Evolutionary conservation across 2,797 vertebrate genomes (phyloP), one percentile per base, ranked within the genome.

Genomic region (Microctenopoma lineatum): DNA sequence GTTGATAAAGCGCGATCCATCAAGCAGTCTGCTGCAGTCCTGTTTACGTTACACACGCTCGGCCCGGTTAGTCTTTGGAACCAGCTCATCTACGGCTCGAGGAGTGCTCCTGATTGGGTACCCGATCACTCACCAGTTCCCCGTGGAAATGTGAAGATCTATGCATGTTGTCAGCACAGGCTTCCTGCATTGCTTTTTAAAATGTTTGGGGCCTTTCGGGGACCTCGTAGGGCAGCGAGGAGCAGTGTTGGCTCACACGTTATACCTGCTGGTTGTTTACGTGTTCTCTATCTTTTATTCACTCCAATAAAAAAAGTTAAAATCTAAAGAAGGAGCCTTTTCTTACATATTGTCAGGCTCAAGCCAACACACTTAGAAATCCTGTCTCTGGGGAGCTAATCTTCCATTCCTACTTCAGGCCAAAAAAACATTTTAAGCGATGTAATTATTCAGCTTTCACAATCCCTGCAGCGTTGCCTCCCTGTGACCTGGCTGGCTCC

Each of bases 391-490:
- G 75, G 75, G 80, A 87, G 62, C 63, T 68, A 87, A 87, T 84
- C 83, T 84, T 79, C 65, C 69, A 77, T 70, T 84, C 69, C 68
- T 25, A 34, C 57, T 59, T 62, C 11, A 18, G 62, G 84, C 89
- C 90, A 88, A 75, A 82, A 88, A 81, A 81, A 76, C 73, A 71
- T 90, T 84, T 86, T 39, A 84, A 75, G 70, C 59, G 55, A 85
- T 62, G 77, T 58, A 78, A 86, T 85, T 86, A 87, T 91, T 88
- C 67, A 74, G 79, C 83, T 76, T 84, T 90, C 84, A 85, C 78
- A 84, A 83, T 73, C 69, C 80, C 48, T 80, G 75, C 77, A 70
- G 74, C 70, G 73, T 73, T 32, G 55, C 61, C 66, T 62, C 78
- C 46, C 51, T 67, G 70, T 16, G 27, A 87, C 70, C 79, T 87